Evolutionary conservation across 2,888 invertebrate species (phyloP), one percentile per base, ranked within the genome.

Genomic region (Eupithecia inturbata): DNA sequence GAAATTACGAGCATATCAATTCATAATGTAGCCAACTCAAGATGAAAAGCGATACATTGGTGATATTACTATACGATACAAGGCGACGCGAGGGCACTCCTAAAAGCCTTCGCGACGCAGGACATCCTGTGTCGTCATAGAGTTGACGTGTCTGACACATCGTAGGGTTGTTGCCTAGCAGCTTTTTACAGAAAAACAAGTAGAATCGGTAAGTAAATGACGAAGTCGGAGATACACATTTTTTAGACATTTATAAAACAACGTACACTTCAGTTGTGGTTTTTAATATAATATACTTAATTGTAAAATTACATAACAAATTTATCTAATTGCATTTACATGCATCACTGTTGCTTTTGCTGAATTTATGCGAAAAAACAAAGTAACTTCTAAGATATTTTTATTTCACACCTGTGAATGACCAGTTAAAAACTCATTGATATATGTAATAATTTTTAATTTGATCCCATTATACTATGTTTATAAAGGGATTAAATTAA

Each of bases 111-210:
- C 81, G 82, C 78, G 79, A 82, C 80, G 75, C 78, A 39, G 86
- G 85, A 86, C 86, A 87, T 88, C 88, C 90, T 89, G 88, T 86
- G 85, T 85, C 87, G 87, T 88, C 87, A 88, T 82, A 88, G 81
- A 83, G 80, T 82, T 84, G 85, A 86, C 85, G 85, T 83, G 84
- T 84, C 86, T 83, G 82, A 85, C 85, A 84, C 73, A 78, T 33
- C 60, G 19, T 76, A 85, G 84, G 84, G 85, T 72, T 84, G 81
- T 49, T 68, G 77, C 75, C 62, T 16, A 64, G 5, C 12, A 57
- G 57, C 12, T 49, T 5, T 39, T 19, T 45, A 19, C 19, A 41
- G 7, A 45, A 49, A 49, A 7, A 49, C n/a, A 7, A n/a, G n/a
- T 49, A 49, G 9, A 49, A 49, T 49, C 45, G 3, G 3, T 49